Evolutionary conservation across 53 echinoderm and acorn worm species (phyloP).

Genomic region (Crossaster papposus): DNA sequence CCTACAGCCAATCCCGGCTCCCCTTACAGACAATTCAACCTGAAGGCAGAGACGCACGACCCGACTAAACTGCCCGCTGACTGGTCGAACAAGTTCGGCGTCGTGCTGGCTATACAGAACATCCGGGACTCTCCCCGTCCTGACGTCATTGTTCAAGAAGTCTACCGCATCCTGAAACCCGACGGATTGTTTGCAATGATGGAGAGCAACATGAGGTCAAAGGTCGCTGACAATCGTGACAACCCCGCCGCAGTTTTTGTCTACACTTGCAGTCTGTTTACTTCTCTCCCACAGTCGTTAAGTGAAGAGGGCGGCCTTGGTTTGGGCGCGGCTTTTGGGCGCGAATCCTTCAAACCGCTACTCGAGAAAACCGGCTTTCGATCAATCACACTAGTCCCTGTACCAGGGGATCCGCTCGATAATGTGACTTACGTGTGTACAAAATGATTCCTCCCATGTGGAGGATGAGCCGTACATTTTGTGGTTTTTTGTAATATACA

Average conservation of each 20-base stretch:
- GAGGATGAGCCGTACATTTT: background rate
- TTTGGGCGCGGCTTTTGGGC: conserved; percentile 45
- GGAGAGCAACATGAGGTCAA: conserved; percentile 47
- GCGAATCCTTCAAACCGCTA: conserved; percentile 41
- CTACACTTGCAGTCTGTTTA: conserved; percentile 51
- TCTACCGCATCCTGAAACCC: conserved; percentile 39
- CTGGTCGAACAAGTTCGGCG: conserved; percentile 60
- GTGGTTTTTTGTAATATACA: background rate
- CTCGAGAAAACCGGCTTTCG: conserved; percentile 32
- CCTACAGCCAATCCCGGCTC: conserved; percentile 21
- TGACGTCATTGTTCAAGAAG: conserved; percentile 40
- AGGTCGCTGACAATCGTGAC: conserved; percentile 38
- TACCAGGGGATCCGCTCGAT: conserved; percentile 47
- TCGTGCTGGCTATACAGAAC: conserved; percentile 45
- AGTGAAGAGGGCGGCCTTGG: conserved; percentile 29
- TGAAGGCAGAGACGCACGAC: conserved; percentile 28
- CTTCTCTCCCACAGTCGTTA: conserved; percentile 41
- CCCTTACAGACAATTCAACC: conserved; percentile 42
- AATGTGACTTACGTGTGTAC: conserved; percentile 54
- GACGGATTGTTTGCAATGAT: conserved; percentile 57
- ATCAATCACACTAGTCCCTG: conserved; percentile 29
- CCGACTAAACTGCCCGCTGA: conserved; percentile 51
- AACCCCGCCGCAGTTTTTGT: conserved; percentile 35
- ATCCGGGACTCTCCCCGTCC: conserved; percentile 61
- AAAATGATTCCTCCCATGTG: conserved; percentile 24